Evolutionary conservation across 2,888 invertebrate species (phyloP).

Genomic region (Aleiodes leptofemur): DNA sequence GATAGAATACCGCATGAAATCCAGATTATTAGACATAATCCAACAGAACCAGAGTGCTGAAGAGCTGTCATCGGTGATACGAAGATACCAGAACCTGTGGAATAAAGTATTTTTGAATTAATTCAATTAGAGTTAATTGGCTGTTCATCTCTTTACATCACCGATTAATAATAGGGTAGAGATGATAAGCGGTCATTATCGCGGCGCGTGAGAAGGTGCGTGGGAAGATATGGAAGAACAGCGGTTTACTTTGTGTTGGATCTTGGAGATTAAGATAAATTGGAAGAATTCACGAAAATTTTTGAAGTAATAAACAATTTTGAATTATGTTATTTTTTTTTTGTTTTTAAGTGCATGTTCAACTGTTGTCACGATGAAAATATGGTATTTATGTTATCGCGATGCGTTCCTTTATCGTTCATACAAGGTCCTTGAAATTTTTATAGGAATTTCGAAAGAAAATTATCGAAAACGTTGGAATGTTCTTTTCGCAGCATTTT

Average conservation of each 20-base stretch:
- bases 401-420: too few relatives aligned
- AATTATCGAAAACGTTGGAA: too few relatives aligned
- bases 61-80: constrained; percentile 88
- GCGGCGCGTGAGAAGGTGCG: constrained; percentile 30
- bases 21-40: constrained; percentile 88
- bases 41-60: constrained; percentile 86
- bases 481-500: too few relatives aligned
- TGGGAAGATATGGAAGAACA: constrained; percentile 30
- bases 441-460: too few relatives aligned
- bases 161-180: constrained; percentile 9
- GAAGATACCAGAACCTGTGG: constrained; percentile 86
- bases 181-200: constrained; percentile 48
- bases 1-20: constrained; percentile 86
- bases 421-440: too few relatives aligned
- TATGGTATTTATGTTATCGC: too few relatives aligned
- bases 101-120: neutral
- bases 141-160: constrained; percentile 43
- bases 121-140: neutral
- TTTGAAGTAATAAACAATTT: constrained; percentile 8
- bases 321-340: neutral
- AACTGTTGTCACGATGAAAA: neutral
- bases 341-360: neutral
- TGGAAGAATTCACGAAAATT: constrained; percentile 1
- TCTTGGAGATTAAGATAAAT: constrained; percentile 35
- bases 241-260: neutral